Evolutionary conservation across 2,797 vertebrate species (phyloP), one percentile per base, ranked within the genome.

Genomic region (Loriculus beryllinus): DNA sequence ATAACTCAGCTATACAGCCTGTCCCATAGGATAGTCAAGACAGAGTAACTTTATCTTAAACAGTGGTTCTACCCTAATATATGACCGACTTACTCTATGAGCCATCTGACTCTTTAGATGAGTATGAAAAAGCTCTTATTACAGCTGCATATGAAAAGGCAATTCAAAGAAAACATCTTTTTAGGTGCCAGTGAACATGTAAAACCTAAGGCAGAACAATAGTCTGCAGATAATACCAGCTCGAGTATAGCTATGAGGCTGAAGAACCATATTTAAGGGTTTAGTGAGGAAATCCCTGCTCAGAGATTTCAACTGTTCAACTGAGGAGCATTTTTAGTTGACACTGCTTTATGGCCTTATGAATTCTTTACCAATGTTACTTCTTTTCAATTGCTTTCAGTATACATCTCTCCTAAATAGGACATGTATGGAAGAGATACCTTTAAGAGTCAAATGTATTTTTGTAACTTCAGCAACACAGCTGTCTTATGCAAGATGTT

Each of bases 401-500:
- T 39, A 35, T 4, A n/a, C 18, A 69, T 18, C 12, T 76, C 39
- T 82, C 75, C 35, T 77, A 54, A 82, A n/a, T 16, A 47, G 1
- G 11, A 25, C 23, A 59, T 33, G 79, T 56, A 68, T 12, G 63
- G n/a, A 78, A 82, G 15, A 89, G 56, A 72, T 47, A 54, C 8
- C 23, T 65, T 31, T 47, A 63, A 16, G 31, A 91, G 22, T 71
- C 60, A 75, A 16, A n/a, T 42, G 31, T 56, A 31, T 60, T 90
- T 80, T 80, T 86, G 35, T 93, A 88, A 82, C 49, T 84, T 75
- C 31, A 81, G 57, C 69, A 62, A 80, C 35, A 12, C 3, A 28
- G 56, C 37, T 84, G 28, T 68, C 92, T 93, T 70, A 88, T 71
- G 62, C 69, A 93, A 92, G 40, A 64, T 65, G 39, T 37, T 80